phyloP scores from a whole-genome alignment of 2,797 vertebrate genomes.

The Leptatherina wallacei region DNA sequence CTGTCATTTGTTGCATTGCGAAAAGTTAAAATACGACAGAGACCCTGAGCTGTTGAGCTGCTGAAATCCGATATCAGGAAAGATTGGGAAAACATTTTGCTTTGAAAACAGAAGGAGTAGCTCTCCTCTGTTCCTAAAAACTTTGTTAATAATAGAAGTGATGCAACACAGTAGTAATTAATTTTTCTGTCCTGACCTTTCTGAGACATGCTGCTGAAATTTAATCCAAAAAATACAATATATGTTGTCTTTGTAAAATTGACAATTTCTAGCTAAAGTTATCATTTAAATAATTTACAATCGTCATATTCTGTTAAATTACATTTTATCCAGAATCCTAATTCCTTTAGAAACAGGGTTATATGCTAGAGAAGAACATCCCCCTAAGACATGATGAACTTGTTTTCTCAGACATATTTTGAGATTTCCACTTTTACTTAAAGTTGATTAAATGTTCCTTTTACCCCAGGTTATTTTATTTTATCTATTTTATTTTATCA shows the following conservation, averaged over 20 bases:
- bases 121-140: not conserved
- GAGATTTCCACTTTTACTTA: not conserved
- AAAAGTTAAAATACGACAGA: not conserved
- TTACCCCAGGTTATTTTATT: no score
- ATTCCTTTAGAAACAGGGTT: not conserved
- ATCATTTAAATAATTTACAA: not conserved
- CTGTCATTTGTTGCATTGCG: not conserved
- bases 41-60: not conserved
- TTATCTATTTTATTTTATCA: no score
- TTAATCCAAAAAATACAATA: not conserved
- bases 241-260: not conserved
- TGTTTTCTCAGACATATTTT: not conserved
- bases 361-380: not conserved
- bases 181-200: not conserved
- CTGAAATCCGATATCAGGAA: not conserved
- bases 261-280: not conserved
- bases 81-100: not conserved
- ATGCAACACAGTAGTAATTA: not conserved
- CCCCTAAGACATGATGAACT: not conserved
- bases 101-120: not conserved
- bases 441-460: not conserved
- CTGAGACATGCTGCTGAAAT: not conserved
- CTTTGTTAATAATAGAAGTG: not conserved
- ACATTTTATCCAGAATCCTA: not conserved
- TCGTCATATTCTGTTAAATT: not conserved